Percentiles rank a stretch among this genome's conserved stretches.
These are phyloP conservation scores for Orthonychiurus folsomi DNA, from an alignment of 2,888 invertebrate genomes.

Conservation along the genomic window DNA sequence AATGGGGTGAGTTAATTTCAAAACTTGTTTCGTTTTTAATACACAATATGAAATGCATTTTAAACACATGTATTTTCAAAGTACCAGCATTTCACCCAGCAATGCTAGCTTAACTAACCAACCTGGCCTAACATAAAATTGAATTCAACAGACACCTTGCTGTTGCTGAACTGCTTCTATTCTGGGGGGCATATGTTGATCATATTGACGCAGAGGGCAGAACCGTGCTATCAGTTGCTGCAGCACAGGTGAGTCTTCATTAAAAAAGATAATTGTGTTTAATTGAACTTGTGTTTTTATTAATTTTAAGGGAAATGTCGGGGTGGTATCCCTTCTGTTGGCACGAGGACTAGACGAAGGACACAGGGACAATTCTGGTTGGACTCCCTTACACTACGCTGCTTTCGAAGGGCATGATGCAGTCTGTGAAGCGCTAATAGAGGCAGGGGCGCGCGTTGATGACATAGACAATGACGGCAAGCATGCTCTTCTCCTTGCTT, in stretches of 20 bases:
- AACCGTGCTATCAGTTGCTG: conserved; percentile 48
- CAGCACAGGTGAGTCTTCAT: conserved; percentile 36
- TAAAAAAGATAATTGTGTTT: background rate
- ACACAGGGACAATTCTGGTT: conserved; percentile 69
- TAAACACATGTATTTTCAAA: no score
- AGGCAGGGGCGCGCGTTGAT: conserved; percentile 79
- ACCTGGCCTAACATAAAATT: no score
- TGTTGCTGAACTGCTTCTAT: conserved; percentile 73
- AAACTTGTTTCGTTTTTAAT: no score
- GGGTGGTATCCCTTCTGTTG: conserved; percentile 78
- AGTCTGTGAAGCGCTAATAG: conserved; percentile 69
- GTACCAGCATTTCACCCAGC: no score
- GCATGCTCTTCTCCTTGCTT: conserved; percentile 74
- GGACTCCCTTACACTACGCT: conserved; percentile 87
- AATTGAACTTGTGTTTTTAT: background rate
- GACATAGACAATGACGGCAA: conserved; percentile 88
- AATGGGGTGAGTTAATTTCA: no score
- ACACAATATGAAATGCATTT: no score
- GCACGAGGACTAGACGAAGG: conserved; percentile 61
- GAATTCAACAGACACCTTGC: conserved; percentile 71
- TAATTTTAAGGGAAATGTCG: conserved; percentile 61
- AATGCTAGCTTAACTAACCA: no score
- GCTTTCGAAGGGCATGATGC: conserved; percentile 86
- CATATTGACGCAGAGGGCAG: conserved; percentile 68
- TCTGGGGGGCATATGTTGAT: conserved; percentile 94